These are phyloP conservation scores for Melanotaenia parkinsoni DNA, from an alignment of 2,797 vertebrate genomes.

Conservation along the genomic window DNA sequence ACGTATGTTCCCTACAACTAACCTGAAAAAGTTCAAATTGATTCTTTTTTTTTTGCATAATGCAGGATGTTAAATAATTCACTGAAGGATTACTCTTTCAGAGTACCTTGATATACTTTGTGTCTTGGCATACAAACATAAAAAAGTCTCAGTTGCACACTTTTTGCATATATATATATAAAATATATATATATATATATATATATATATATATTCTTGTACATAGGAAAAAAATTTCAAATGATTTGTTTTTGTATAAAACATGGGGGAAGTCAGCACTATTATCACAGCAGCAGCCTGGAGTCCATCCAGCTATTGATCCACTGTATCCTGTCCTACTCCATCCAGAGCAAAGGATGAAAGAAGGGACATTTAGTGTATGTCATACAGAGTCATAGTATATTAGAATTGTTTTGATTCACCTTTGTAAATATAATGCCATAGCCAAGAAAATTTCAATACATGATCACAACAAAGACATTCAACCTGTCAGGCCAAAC, in stretches of 20 bases:
- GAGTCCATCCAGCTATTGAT: conserved; percentile 34
- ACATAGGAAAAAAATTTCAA: conserved; percentile 1
- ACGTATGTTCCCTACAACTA: conserved; percentile 11
- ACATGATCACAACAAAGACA: conserved; percentile 6
- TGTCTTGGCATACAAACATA: not conserved
- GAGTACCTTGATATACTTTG: conserved; percentile 12
- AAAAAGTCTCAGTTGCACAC: accelerated
- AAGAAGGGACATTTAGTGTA: conserved; percentile 12
- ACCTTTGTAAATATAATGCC: conserved; percentile 11
- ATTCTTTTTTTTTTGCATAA: not conserved
- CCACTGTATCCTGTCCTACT: conserved; percentile 6
- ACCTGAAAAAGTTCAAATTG: conserved; percentile 10
- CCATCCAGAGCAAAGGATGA: not conserved
- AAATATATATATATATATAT: too few species aligned
- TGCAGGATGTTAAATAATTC: conserved; percentile 16
- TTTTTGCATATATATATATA: not conserved
- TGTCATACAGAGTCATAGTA: not conserved
- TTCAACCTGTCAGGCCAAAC: not conserved
- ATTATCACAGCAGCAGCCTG: conserved; percentile 18
- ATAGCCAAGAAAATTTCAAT: conserved; percentile 4
- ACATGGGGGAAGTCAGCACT: conserved; percentile 15
- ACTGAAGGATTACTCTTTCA: conserved; percentile 21
- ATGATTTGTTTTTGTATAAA: conserved; percentile 33
- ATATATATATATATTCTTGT: too few species aligned
- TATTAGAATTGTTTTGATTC: conserved; percentile 12